Base-by-base conservation (phyloP, 2,888 invertebrate species). In the Catocala nupta region DNA sequence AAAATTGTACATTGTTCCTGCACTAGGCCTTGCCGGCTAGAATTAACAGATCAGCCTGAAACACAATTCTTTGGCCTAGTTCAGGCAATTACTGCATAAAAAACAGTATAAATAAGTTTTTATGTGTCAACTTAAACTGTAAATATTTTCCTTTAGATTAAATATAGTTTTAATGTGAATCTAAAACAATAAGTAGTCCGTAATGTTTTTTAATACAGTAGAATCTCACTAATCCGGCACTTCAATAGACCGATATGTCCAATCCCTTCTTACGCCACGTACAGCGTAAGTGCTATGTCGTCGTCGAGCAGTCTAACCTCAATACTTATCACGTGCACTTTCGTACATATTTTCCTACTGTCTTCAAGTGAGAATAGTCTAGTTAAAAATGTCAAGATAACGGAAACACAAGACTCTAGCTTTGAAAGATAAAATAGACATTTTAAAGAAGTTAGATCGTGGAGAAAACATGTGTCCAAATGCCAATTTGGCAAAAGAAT, bases 371-470 rank as follows among this genome's bases (percentile, higher is more conserved):
- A 62, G 52, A 55, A 61, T 63, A 63, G 57, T 48, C 47, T 60
- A 60, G 48, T 49, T 57, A 57, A 49, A 57, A 57, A 52, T 59
- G 53, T 43, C 48, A 56, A 55, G 44, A 52, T 55, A 56, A 56
- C 56, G 56, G 25, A 43, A 43, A 43, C 43, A 43, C 50, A 58
- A 55, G 12, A 66, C 59, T 33, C 49, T 70, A 64, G 25, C 10
- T 47, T 53, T 64, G 52, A 65, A 64, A n/a, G 43, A 70, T 56
- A 73, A 70, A 67, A 67, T 73, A 70, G 73, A 73, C 9, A 78
- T 81, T 79, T 71, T 75, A 68, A 67, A 63, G 57, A 76, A 68
- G 69, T 75, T 79, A 75, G 73, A 78, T 63, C 71, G 56, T 58
- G 77, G 73, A 66, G 66, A 74, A 71, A 78, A 71, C 66, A 74